phyloP scores from a whole-genome alignment of 2,113 vertebrate genomes.

The Anser brachyrhynchus region DNA sequence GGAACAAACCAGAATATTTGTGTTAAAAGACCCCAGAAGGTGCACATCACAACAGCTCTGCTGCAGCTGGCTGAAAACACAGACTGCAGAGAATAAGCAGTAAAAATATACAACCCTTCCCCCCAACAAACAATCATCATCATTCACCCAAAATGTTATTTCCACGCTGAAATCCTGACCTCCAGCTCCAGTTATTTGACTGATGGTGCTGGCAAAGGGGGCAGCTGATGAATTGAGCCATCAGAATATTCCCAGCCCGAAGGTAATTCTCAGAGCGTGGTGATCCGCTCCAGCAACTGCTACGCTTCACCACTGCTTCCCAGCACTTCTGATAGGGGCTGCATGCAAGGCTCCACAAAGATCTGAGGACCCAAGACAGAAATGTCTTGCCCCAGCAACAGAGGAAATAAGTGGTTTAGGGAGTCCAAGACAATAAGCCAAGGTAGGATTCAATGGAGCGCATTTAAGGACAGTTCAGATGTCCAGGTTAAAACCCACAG shows the following conservation, averaged over 20 bases:
- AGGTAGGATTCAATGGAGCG: accelerated
- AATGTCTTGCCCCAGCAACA: background rate
- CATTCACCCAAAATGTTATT: constrained; percentile 13
- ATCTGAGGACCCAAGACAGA: background rate
- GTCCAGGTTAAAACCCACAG: background rate
- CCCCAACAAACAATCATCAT: background rate
- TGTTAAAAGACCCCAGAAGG: background rate
- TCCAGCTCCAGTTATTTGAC: background rate
- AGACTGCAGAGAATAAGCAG: background rate
- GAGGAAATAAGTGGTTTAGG: background rate
- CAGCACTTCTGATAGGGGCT: background rate
- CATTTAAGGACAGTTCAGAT: background rate
- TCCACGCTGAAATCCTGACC: background rate
- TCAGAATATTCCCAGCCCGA: background rate
- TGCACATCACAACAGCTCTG: background rate
- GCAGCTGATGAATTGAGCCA: constrained; percentile 26
- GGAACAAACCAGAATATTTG: background rate
- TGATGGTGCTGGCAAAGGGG: background rate
- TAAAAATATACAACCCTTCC: background rate
- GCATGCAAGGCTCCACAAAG: background rate
- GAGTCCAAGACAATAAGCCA: background rate
- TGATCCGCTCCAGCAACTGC: background rate
- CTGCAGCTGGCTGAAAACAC: background rate
- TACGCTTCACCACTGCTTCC: background rate
- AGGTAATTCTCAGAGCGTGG: background rate